Evolutionary conservation across 2,888 invertebrate genomes (phyloP).

Genomic region (Machimus atricapillus): DNA sequence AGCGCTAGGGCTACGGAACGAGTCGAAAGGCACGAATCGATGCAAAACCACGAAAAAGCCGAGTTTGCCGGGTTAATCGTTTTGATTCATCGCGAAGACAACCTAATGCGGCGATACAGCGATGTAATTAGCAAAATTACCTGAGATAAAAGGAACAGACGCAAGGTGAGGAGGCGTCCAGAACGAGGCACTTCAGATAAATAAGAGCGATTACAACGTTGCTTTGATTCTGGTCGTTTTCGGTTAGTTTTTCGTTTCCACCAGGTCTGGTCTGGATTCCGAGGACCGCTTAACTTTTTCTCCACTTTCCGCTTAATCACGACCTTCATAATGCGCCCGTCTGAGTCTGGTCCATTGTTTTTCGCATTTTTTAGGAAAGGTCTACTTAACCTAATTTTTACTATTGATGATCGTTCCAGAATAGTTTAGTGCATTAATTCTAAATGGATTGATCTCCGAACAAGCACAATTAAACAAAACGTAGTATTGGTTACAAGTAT

Average conservation of each 20-base stretch:
- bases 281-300: constrained; percentile 2
- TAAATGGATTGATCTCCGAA: not conserved
- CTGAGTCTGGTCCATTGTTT: not conserved
- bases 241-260: not conserved
- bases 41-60: not conserved
- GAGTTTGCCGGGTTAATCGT: not conserved
- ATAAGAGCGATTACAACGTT: not conserved
- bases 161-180: not conserved
- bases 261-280: not conserved
- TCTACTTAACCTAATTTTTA: not conserved
- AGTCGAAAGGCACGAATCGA: not conserved
- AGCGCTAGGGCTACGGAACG: not conserved
- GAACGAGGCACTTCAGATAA: constrained; percentile 4
- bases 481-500: too few relatives aligned
- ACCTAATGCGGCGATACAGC: not conserved
- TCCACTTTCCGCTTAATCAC: not conserved
- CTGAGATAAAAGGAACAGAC: not conserved
- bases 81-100: not conserved
- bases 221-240: not conserved
- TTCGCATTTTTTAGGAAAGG: not conserved
- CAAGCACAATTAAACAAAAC: too few relatives aligned
- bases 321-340: not conserved
- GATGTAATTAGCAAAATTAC: constrained; percentile 30
- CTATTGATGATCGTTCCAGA: not conserved
- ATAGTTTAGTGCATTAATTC: not conserved